Conservation (phyloP, 2,888 invertebrate genomes). For the Heliconius hortense region DNA sequence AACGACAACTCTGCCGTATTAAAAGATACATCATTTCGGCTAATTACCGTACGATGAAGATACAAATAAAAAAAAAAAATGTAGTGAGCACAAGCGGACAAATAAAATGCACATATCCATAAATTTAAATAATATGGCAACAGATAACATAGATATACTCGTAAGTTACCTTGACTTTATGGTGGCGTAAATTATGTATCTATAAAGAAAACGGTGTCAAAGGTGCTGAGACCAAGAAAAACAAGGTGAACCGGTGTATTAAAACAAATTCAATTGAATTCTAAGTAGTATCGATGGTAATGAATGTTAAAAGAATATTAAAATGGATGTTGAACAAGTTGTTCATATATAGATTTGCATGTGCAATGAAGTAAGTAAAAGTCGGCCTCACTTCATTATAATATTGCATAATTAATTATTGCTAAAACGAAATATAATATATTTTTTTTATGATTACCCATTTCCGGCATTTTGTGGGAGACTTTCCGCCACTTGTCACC, state of each 20-base stretch:
- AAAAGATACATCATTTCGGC: background rate
- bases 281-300: conserved; percentile 15
- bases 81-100: background rate
- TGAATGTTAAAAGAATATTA: conserved; percentile 4
- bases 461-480: background rate
- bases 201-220: conserved; percentile 37
- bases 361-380: background rate
- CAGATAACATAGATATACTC: background rate
- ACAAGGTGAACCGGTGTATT: conserved; percentile 38
- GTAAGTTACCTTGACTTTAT: conserved; percentile 23
- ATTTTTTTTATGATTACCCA: background rate
- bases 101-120: conserved; percentile 5
- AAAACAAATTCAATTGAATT: conserved; percentile 26
- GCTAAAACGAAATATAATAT: no score
- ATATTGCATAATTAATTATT: background rate
- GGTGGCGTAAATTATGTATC: conserved; percentile 23
- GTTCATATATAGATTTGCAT: background rate
- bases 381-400: background rate
- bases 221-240: conserved; percentile 36
- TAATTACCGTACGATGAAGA: background rate
- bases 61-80: background rate
- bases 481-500: background rate
- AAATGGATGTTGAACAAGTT: background rate
- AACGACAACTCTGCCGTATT: no score
- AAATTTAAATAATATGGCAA: conserved; percentile 1